Evolutionary conservation across 2,113 vertebrate species (phyloP).

Genomic region (Ochotona princeps): DNA sequence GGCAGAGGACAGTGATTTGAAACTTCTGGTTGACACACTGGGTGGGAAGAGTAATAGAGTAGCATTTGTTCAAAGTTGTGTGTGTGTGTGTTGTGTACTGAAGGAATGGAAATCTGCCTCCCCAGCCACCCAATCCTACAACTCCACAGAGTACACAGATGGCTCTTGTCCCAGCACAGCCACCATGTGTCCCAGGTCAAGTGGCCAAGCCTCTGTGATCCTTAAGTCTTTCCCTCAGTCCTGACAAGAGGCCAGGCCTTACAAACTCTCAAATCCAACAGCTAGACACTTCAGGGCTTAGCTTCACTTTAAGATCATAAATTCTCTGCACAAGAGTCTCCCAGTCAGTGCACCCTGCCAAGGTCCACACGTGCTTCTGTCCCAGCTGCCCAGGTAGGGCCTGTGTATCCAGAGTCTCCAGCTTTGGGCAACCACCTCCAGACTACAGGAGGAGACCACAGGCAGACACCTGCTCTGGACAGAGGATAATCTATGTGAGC

Average conservation of each 20-base stretch:
- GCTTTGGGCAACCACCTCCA: not conserved
- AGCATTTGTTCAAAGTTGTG: not conserved
- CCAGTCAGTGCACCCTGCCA: not conserved
- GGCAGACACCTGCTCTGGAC: not conserved
- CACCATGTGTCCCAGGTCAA: not conserved
- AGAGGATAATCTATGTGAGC: not conserved
- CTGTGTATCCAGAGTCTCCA: not conserved
- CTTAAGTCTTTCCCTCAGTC: not conserved
- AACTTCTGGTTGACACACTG: not conserved
- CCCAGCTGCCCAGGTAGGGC: not conserved
- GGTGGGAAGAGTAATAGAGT: not conserved
- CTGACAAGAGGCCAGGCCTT: not conserved
- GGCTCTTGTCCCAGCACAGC: not conserved
- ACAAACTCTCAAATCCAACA: not conserved
- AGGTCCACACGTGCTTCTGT: not conserved
- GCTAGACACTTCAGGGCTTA: not conserved
- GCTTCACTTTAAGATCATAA: not conserved
- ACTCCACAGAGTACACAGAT: not conserved
- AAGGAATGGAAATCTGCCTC: not conserved
- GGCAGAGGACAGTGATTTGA: not conserved
- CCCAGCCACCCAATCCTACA: not conserved
- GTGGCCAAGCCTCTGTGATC: not conserved
- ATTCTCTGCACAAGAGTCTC: not conserved
- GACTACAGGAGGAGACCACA: not conserved
- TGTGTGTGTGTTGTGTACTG: fast-evolving